Conservation (phyloP, 1,140 invertebrate species). For the Helicoverpa zea region DNA sequence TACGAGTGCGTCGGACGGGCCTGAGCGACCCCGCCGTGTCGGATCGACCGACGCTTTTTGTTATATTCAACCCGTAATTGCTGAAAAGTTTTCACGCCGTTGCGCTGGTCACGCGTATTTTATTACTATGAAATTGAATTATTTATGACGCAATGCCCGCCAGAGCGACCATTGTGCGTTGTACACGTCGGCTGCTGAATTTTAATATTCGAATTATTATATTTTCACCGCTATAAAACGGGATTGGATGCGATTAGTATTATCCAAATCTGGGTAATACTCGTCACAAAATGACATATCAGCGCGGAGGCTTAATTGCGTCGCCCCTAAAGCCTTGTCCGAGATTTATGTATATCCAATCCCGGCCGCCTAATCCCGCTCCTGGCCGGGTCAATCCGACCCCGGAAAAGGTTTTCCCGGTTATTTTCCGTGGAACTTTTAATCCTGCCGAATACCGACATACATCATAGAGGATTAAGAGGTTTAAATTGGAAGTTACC, state of each 20-base stretch:
- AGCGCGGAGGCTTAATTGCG: slow-evolving; percentile 82
- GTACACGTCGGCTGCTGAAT: slow-evolving; percentile 74
- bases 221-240: slow-evolving; percentile 60
- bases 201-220: slow-evolving; percentile 85
- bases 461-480: slow-evolving; percentile 87
- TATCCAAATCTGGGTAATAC: slow-evolving; percentile 55
- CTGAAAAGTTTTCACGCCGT: slow-evolving; percentile 86
- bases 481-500: slow-evolving; percentile 87
- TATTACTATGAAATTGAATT: slow-evolving; percentile 87
- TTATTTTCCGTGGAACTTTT: slow-evolving; percentile 87
- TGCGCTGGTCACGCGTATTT: slow-evolving; percentile 84
- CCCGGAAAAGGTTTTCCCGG: slow-evolving; percentile 86
- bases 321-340: slow-evolving; percentile 80
- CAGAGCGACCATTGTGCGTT: slow-evolving; percentile 78
- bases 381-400: slow-evolving; percentile 83
- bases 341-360: slow-evolving; percentile 86
- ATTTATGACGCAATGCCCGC: slow-evolving; percentile 82
- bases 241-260: slow-evolving; percentile 75
- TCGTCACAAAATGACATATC: slow-evolving; percentile 84
- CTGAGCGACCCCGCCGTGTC: slow-evolving; percentile 70
- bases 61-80: slow-evolving; percentile 85
- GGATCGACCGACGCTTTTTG: slow-evolving; percentile 83
- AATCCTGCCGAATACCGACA: slow-evolving; percentile 86
- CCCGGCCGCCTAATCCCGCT: slow-evolving; percentile 84
- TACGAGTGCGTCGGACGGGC: slow-evolving; percentile 73